A percentile compares a stretch with the other conserved stretches of the same genome.
phyloP scores from a whole-genome alignment of 2,888 invertebrate species.

The Rhorus exstirpatorius region DNA sequence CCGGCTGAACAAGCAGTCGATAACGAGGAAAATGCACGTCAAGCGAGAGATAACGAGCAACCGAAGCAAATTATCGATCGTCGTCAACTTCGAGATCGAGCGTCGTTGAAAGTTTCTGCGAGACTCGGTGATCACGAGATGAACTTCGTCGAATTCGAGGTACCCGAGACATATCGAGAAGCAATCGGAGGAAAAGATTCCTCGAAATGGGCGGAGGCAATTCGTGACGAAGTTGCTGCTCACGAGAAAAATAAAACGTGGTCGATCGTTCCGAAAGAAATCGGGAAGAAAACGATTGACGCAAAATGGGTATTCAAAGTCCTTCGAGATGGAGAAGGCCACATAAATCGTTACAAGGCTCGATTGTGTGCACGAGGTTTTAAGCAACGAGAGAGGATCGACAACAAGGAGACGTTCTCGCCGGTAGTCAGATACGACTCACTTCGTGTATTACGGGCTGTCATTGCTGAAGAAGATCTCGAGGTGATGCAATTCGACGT shows the following conservation, averaged over 20 bases:
- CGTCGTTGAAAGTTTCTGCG: background rate
- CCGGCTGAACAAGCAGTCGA: background rate
- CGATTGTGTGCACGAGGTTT: slow-evolving; percentile 74
- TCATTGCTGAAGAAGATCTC: slow-evolving; percentile 42
- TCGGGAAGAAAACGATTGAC: slow-evolving; percentile 47
- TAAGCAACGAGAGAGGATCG: slow-evolving; percentile 70
- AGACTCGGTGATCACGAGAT: background rate
- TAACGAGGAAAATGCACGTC: background rate
- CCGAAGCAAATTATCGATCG: background rate
- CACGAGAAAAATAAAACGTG: slow-evolving; percentile 54
- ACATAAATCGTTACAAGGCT: slow-evolving; percentile 74
- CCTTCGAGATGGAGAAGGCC: slow-evolving; percentile 63
- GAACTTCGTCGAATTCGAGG: background rate
- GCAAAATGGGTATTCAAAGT: slow-evolving; percentile 52
- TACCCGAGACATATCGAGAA: background rate
- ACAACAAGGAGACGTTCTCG: slow-evolving; percentile 76
- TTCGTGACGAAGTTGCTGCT: slow-evolving; percentile 33
- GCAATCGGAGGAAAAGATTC: slow-evolving; percentile 39
- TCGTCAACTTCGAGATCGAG: background rate
- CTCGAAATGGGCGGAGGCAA: slow-evolving; percentile 37
- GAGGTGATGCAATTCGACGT: slow-evolving; percentile 50
- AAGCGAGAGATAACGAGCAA: background rate
- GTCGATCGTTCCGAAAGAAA: slow-evolving; percentile 22
- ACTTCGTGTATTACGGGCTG: slow-evolving; percentile 58
- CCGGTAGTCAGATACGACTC: slow-evolving; percentile 74